Base-by-base conservation (phyloP, 2,113 vertebrate species). In the Electrona antarctica region DNA sequence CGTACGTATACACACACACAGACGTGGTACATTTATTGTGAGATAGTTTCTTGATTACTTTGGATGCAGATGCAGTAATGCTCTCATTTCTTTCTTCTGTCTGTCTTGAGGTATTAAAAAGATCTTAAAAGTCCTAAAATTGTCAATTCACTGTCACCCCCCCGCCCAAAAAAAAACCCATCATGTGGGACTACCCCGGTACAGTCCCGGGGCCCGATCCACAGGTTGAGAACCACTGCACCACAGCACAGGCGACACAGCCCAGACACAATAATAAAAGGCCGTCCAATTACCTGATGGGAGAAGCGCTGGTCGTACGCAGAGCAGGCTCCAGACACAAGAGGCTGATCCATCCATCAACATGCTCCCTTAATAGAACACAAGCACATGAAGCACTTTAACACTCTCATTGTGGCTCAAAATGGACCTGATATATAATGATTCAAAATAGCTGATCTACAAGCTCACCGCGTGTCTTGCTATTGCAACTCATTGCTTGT, bases 271-370 rank as follows among this genome's bases (percentile, higher is more conserved):
- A 64, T 41, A 79, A 81, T 54, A 50, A 79, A 86, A 70, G 69
- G 59, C 67, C 67, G 51, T 67, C 78, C 33, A 41, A 41, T 81
- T 79, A 87, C 85, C 85, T 87, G 21, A 21, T 21, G 80, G 56
- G 79, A 49, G 62, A 58, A 69, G 76, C 67, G 66, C 71, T 65
- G 68, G 73, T 60, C 59, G 74, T 69, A 76, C 67, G 78, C 79
- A 50, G 58, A 54, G 73, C 67, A 57, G 66, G 33, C 33, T 41
- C 33, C 33, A 6, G 33, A 41, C 33, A 41, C 78, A 63, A 48
- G 57, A 86, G 71, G 83, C 81, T 77, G 79, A 69, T 82, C 63
- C 70, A 74, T 49, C 68, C 65, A 62, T 77, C 83, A 81, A 83
- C 85, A 48, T 72, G 64, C 67, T 59, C 67, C 61, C 47, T 58